Base-by-base conservation (phyloP, 2,797 vertebrate genomes). In the Danio aesculapii region DNA sequence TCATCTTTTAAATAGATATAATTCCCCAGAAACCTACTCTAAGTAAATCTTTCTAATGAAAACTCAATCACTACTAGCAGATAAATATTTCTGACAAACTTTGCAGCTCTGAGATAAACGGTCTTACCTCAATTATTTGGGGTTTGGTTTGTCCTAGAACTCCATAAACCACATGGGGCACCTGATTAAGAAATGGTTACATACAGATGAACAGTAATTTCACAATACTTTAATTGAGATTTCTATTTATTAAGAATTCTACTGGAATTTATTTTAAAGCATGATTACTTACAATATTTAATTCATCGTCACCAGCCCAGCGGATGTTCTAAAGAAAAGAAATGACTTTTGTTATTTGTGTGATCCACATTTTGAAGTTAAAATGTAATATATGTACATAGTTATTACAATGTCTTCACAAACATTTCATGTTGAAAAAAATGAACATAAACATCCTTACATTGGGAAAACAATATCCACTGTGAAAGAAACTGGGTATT, bases 221-320 rank as follows among this genome's bases (percentile, higher is more conserved):
- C 6, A 77, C 8, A 53, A 16, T 12, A 30, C 16, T 61, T n/a
- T 61, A 47, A 1, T 7, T 9, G 41, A 6, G 43, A 17, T 30
- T 30, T 30, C 43, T 63, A 11, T 5, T 8, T 30, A 39, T 46
- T 55, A 8, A 16, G 21, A 13, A 41, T 3, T 13, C 3, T 43
- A 11, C 14, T 76, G n/a, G 12, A 12, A 41, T 41, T n/a, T 46
- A 21, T 58, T 44, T 4, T 19, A 70, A 6, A 21, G 8, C 4
- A 11, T 8, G 21, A 74, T 19, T 47, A 80, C 84, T 82, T 82
- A 86, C 84, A 50, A 72, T 72, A 53, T 86, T 84, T 68, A 81
- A 75, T 61, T 85, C 82, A 69, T 81, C 55, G 14, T 86, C 76
- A n/a, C 79, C 82, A n/a, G 52, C 55, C 82, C 84, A 84, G 46